These are phyloP conservation scores for Cantharis lateralis DNA, from an alignment of 2,888 invertebrate genomes.

Conservation along the genomic window DNA sequence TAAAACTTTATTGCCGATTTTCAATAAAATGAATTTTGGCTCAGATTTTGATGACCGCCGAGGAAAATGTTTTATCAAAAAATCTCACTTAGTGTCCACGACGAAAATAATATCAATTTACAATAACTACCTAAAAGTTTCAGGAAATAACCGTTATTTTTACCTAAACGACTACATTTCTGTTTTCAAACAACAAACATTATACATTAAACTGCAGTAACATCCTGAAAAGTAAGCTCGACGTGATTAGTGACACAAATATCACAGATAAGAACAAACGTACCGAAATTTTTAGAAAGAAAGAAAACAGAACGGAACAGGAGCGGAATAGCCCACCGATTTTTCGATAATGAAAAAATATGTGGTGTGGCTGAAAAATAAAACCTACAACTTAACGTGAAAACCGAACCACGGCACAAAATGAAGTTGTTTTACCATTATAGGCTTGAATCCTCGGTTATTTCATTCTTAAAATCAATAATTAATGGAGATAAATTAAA, in stretches of 20 bases:
- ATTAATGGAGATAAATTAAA: neutral
- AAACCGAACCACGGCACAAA: no score
- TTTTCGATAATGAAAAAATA: no score
- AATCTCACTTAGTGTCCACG: neutral
- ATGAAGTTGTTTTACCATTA: no score
- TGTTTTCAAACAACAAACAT: neutral
- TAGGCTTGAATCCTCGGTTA: no score
- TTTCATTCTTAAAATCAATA: neutral
- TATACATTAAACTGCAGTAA: neutral
- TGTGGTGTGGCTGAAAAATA: no score
- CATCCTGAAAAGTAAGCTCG: neutral
- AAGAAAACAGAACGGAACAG: neutral
- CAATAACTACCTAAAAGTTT: neutral
- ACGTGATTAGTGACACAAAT: neutral
- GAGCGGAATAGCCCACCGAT: neutral
- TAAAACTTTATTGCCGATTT: neutral
- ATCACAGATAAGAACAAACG: neutral
- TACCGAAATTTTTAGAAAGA: neutral
- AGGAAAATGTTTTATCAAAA: neutral
- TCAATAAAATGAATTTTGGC: neutral
- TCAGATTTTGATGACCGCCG: neutral
- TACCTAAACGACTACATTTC: neutral
- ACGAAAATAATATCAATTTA: neutral
- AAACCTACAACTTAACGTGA: no score
- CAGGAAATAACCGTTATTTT: neutral